Conservation (phyloP, 2,113 vertebrate species). For the Puntigrus tetrazona region DNA sequence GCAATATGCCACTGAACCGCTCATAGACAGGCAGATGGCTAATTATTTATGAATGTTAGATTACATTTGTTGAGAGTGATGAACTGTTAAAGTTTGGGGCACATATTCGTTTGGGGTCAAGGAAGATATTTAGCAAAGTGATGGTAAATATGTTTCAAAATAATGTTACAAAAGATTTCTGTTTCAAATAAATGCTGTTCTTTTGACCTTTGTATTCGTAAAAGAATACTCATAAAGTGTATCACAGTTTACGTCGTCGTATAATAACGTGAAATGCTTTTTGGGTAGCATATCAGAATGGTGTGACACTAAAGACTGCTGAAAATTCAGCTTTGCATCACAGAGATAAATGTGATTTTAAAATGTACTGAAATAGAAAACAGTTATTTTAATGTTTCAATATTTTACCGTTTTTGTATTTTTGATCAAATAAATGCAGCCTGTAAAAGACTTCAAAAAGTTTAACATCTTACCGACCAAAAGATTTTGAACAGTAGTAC, state of each 20-base stretch:
- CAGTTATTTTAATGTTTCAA: not conserved
- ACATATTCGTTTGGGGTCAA: not conserved
- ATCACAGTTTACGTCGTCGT: not conserved
- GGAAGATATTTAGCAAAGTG: no score
- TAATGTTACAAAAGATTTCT: not conserved
- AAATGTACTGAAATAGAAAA: not conserved
- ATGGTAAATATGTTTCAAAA: not conserved
- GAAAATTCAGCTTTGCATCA: not conserved
- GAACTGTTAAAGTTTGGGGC: not conserved
- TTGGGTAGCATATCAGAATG: not conserved
- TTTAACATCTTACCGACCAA: not conserved
- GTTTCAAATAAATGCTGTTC: not conserved
- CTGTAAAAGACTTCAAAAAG: not conserved
- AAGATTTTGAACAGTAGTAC: not conserved
- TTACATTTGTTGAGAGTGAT: not conserved
- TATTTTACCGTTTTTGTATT: not conserved
- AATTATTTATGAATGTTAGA: not conserved
- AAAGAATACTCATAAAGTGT: not conserved
- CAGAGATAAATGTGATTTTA: not conserved
- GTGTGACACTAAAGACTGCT: not conserved
- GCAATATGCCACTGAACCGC: constrained; percentile 3
- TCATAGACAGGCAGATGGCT: not conserved
- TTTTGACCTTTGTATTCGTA: not conserved
- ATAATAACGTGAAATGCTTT: not conserved
- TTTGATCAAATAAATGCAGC: not conserved